A percentile compares a stretch with the other conserved stretches of the same genome.
Conservation (phyloP, 2,113 vertebrate genomes). For the Corythoichthys haematopterus region DNA sequence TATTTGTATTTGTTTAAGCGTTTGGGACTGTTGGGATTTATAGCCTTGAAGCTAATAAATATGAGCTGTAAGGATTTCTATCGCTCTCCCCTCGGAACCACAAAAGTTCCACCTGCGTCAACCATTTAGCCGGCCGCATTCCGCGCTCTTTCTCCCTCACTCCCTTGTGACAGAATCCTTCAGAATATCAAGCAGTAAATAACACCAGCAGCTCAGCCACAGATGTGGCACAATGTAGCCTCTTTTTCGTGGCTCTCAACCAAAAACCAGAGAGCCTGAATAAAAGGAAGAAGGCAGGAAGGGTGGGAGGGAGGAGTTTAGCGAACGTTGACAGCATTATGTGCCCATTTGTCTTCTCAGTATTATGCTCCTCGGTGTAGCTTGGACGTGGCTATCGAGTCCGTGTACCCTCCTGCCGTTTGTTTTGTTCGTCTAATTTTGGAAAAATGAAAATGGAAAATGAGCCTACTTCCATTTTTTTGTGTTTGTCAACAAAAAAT, state of each 20-base stretch:
- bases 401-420: background rate
- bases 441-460: no score
- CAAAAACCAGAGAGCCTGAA: conserved; percentile 38
- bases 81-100: conserved; percentile 6
- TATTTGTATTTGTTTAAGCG: conserved; percentile 72
- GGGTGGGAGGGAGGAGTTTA: conserved; percentile 41
- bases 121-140: background rate
- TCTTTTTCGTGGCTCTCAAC: conserved; percentile 57
- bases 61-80: conserved; percentile 47
- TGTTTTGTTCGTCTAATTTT: no score
- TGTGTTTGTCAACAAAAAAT: no score
- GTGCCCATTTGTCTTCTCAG: conserved; percentile 61
- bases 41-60: conserved; percentile 61
- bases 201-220: conserved; percentile 47
- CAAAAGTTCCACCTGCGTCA: conserved; percentile 30
- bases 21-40: conserved; percentile 53
- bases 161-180: conserved; percentile 39
- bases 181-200: conserved; percentile 62
- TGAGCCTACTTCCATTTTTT: no score
- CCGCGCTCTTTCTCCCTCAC: background rate
- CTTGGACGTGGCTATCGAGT: background rate
- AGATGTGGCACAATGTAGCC: conserved; percentile 55
- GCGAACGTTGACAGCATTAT: conserved; percentile 67
- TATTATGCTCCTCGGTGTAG: conserved; percentile 34
- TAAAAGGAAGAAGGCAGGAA: conserved; percentile 9